These are phyloP conservation scores for Centrocercus urophasianus DNA, from an alignment of 2,113 vertebrate species.

Conservation along the genomic window DNA sequence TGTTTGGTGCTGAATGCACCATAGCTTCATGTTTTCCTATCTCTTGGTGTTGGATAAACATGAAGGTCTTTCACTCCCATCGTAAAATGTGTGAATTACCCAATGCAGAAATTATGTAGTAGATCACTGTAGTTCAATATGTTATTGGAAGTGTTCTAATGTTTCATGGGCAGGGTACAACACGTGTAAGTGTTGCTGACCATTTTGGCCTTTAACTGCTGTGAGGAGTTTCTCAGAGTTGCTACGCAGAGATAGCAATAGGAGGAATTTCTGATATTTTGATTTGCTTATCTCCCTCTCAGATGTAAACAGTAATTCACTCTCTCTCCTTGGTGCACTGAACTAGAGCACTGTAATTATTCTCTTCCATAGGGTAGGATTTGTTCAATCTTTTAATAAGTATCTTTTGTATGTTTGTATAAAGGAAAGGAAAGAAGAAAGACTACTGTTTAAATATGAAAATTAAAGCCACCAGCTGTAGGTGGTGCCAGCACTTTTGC, in stretches of 20 bases:
- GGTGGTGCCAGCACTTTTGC: not conserved
- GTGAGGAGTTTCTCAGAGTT: not conserved
- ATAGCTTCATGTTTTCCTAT: not conserved
- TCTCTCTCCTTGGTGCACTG: not conserved
- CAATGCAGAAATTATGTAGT: not conserved
- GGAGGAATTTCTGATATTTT: slow-evolving; percentile 43
- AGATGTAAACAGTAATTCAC: slow-evolving; percentile 55
- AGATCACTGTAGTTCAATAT: not conserved
- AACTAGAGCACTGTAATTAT: slow-evolving; percentile 54
- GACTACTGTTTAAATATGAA: not conserved
- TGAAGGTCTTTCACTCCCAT: not conserved
- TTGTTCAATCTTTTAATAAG: not conserved
- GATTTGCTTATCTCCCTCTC: slow-evolving; percentile 45
- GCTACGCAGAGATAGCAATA: not conserved
- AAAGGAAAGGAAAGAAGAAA: not conserved
- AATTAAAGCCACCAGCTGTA: not conserved
- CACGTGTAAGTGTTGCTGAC: not conserved
- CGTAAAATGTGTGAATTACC: not conserved
- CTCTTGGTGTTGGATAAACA: not conserved
- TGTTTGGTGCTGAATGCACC: not conserved
- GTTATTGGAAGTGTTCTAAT: not conserved
- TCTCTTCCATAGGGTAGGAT: slow-evolving; percentile 12
- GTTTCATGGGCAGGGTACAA: not conserved
- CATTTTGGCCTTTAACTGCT: not conserved
- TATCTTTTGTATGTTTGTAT: not conserved